Evolutionary conservation across 2,113 vertebrate genomes (phyloP).

Genomic region (Castor canadensis): DNA sequence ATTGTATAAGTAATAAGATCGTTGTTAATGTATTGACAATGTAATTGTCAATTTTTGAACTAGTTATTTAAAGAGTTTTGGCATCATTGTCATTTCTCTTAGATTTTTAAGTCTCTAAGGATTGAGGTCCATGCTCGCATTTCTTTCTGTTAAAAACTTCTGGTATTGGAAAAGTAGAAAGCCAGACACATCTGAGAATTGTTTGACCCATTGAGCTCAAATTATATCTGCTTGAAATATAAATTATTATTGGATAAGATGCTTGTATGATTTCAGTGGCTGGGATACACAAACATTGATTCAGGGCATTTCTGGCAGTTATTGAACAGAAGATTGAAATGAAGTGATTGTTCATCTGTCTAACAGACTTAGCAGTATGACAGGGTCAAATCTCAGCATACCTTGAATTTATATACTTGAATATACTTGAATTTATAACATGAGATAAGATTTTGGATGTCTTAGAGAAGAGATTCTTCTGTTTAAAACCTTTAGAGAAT

Average conservation of each 20-base stretch:
- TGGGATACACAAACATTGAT: neutral
- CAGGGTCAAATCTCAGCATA: rapidly evolving
- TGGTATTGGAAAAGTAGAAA: conserved; percentile 55
- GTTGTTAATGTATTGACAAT: no score
- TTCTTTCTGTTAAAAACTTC: conserved; percentile 73
- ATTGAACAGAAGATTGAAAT: neutral
- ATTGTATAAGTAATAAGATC: neutral
- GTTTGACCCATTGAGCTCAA: neutral
- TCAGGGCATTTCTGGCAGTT: neutral
- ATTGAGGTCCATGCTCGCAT: neutral
- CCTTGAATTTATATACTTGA: no score
- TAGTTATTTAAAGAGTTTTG: no score
- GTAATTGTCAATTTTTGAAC: no score
- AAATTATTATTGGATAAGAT: conserved; percentile 36
- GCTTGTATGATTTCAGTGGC: rapidly evolving
- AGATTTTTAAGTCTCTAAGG: neutral
- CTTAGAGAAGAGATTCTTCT: neutral
- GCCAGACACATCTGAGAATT: neutral
- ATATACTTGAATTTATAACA: neutral
- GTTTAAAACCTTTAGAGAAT: neutral
- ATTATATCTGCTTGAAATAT: neutral
- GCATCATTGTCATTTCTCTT: neutral
- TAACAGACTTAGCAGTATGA: neutral
- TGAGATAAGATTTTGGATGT: neutral
- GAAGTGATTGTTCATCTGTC: neutral